phyloP scores from a whole-genome alignment of 2,797 vertebrate genomes.

The Choloepus didactylus region DNA sequence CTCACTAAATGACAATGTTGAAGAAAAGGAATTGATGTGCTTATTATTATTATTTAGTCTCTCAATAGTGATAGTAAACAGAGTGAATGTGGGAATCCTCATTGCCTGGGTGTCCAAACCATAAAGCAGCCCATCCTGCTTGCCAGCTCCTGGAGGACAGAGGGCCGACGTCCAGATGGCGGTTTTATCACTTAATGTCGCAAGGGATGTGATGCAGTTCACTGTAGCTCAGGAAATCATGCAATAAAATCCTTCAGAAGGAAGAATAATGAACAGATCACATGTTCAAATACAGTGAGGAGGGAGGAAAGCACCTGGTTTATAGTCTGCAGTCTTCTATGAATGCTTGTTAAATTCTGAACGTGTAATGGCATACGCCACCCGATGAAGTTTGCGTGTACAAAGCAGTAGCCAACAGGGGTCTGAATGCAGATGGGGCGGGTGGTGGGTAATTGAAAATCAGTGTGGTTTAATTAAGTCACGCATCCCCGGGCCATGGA shows the following conservation, averaged over 20 bases:
- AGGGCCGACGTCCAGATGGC: not conserved
- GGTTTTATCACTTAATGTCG: not conserved
- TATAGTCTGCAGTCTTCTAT: accelerated
- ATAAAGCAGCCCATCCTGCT: not conserved
- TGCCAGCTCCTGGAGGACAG: accelerated
- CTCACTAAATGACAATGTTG: not conserved
- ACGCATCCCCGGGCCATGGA: accelerated
- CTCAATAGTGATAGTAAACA: not conserved
- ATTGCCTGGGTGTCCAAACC: no score
- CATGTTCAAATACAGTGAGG: accelerated
- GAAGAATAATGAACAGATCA: accelerated
- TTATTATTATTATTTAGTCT: not conserved
- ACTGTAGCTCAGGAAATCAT: accelerated
- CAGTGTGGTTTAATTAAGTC: accelerated
- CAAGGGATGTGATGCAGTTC: no score
- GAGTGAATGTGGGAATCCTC: not conserved
- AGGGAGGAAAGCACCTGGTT: not conserved
- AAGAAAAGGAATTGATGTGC: not conserved
- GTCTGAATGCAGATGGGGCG: accelerated
- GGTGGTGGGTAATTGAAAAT: no score
- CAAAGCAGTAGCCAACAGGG: not conserved
- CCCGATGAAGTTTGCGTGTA: accelerated
- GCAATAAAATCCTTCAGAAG: not conserved
- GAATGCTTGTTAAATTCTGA: accelerated
- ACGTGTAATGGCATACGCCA: accelerated